A percentile compares a stretch with the other conserved stretches of the same genome.
phyloP scores from a whole-genome alignment of 2,113 vertebrate species.

The Tichodroma muraria region DNA sequence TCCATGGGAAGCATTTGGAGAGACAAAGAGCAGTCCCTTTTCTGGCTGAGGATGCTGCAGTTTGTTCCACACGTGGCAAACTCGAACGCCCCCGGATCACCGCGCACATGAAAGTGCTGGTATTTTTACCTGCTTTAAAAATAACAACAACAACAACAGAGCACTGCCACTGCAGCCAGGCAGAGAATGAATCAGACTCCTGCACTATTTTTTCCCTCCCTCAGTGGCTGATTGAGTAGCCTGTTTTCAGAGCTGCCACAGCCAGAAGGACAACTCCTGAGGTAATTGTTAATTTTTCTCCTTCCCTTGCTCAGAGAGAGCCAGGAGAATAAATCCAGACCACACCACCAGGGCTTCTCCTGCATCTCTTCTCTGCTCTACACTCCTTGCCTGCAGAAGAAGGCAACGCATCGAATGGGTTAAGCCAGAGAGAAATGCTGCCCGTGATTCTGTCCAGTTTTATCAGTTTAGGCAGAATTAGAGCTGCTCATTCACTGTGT shows the following conservation, averaged over 20 bases:
- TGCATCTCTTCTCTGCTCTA: not conserved
- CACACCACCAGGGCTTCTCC: not conserved
- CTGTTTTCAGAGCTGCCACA: not conserved
- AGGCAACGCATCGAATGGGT: not conserved
- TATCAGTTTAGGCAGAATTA: not conserved
- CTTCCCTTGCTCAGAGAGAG: not conserved
- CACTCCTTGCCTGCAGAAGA: not conserved
- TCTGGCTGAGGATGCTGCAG: not conserved
- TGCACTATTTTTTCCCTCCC: not conserved
- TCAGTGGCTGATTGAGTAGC: not conserved
- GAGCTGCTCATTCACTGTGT: not conserved
- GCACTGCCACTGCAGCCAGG: slow-evolving; percentile 1
- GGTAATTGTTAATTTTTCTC: not conserved
- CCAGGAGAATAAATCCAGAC: not conserved
- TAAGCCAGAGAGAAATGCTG: not conserved
- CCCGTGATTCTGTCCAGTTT: not conserved
- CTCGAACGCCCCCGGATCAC: not conserved
- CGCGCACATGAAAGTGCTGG: not conserved
- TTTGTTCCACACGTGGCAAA: not conserved
- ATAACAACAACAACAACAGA: slow-evolving; percentile 59
- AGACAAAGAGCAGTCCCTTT: not conserved
- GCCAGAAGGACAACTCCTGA: not conserved
- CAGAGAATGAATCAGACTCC: slow-evolving; percentile 45
- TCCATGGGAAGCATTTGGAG: not conserved
- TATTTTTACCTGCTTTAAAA: slow-evolving; percentile 62